Evolutionary conservation across 1,140 invertebrate species (phyloP).

Genomic region (Megathymus violae): DNA sequence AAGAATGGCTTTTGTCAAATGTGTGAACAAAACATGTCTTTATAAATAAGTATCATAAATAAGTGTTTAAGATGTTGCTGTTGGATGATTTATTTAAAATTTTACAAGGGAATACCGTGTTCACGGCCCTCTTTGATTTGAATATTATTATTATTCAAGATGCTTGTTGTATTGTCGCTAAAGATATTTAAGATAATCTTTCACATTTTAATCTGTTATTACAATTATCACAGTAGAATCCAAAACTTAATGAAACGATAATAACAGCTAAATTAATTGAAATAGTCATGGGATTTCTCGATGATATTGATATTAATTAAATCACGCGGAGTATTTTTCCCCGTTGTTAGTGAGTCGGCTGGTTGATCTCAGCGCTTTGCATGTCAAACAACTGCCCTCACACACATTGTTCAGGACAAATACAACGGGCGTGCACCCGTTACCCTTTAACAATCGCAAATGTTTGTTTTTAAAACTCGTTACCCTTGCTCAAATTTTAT

Average conservation of each 20-base stretch:
- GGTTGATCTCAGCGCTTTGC: constrained; percentile 75
- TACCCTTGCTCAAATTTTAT: constrained; percentile 70
- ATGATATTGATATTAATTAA: constrained; percentile 35
- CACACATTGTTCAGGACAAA: constrained; percentile 69
- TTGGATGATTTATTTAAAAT: constrained; percentile 9
- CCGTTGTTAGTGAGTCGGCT: constrained; percentile 53
- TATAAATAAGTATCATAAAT: constrained; percentile 7
- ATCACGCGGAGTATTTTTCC: constrained; percentile 50
- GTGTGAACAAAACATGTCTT: constrained; percentile 74
- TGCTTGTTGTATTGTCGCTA: no score
- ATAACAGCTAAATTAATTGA: neutral
- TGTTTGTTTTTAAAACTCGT: constrained; percentile 75
- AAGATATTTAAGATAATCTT: no score
- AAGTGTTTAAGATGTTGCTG: constrained; percentile 25
- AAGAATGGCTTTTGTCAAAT: constrained; percentile 67
- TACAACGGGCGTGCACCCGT: constrained; percentile 63
- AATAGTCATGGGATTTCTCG: constrained; percentile 4
- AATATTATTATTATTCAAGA: neutral
- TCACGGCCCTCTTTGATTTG: neutral
- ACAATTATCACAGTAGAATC: no score
- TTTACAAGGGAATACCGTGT: constrained; percentile 1
- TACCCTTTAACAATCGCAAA: constrained; percentile 67
- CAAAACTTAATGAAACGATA: no score
- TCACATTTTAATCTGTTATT: no score
- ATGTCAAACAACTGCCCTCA: constrained; percentile 77